Base-by-base conservation (phyloP, 2,888 invertebrate genomes). In the Copidosoma aretas region DNA sequence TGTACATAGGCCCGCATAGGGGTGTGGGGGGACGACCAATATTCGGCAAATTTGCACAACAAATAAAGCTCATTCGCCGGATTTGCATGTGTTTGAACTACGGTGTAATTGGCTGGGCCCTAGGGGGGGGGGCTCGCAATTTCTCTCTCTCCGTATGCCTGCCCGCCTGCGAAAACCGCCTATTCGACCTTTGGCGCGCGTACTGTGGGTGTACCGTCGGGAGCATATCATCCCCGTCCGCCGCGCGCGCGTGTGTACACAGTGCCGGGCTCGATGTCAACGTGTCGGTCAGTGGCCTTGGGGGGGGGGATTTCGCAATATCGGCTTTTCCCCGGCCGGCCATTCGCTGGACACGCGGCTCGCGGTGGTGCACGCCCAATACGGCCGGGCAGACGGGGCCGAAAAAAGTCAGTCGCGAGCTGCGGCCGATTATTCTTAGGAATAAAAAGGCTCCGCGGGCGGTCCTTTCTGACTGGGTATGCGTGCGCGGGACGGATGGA, bases 61-160 rank as follows among this genome's bases (percentile, higher is more conserved):
- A 84, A 84, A 84, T 83, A 84, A 83, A 84, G 82, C 83, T 83
- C 81, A 82, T 82, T 82, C 82, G 77, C 77, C 76, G 80, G 81
- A 84, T 84, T 84, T 84, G 83, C 83, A 84, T 84, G 81, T 82
- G 83, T 84, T 83, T 84, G 83, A 84, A 83, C 83, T 82, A 79
- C 81, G 80, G 80, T 83, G 82, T 84, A 83, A 84, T 84, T 84
- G 82, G 82, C 78, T 82, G 78, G 78, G 61, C 43, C 21, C 21
- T n/a, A n/a, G n/a, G n/a, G n/a, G n/a, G n/a, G n/a, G n/a, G n/a
- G 60, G 53, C 59, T 59, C 59, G 49, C 51, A 51, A 22, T 64
- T 51, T 3, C 22, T 54, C 51, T 60, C 39, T 46, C n/a, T 24
- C 15, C 51, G 21, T 32, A 60, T 68, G 64, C 60, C 56, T 46